Evolutionary conservation across 2,113 vertebrate species (phyloP).

Genomic region (Epinephelus cyanopodus): DNA sequence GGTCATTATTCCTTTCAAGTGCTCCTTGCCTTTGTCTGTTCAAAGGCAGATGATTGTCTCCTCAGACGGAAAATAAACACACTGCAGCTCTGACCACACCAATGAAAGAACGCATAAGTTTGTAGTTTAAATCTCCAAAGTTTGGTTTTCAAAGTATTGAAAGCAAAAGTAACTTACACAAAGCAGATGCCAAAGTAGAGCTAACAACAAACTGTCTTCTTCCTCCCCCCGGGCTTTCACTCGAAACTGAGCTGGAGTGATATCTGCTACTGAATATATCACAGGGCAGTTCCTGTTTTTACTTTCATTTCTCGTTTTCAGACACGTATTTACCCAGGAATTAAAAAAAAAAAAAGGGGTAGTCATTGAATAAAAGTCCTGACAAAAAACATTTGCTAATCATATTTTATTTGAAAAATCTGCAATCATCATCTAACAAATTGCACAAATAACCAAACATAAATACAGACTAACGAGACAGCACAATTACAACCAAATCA

Average conservation of each 20-base stretch:
- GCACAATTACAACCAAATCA: constrained; percentile 33
- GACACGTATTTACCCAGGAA: background rate
- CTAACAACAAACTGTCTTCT: background rate
- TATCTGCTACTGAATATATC: background rate
- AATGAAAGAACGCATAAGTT: background rate
- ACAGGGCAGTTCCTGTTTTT: constrained; percentile 71
- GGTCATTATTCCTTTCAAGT: constrained; percentile 44
- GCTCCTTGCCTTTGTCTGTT: constrained; percentile 12
- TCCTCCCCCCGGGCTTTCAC: constrained; percentile 3
- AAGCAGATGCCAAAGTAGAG: background rate
- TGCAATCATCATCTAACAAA: constrained; percentile 48
- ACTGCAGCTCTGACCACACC: background rate
- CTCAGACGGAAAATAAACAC: background rate
- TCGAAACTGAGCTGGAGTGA: background rate
- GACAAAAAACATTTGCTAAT: constrained; percentile 24
- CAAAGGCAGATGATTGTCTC: background rate
- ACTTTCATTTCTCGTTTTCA: constrained; percentile 75
- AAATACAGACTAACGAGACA: constrained; percentile 50
- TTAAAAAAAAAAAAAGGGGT: background rate
- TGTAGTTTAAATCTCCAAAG: background rate
- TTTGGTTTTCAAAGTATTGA: constrained; percentile 19
- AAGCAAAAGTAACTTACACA: constrained; percentile 44
- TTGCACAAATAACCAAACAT: constrained; percentile 46
- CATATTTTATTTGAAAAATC: constrained; percentile 71
- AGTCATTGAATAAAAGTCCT: background rate